A percentile compares a stretch with the other conserved stretches of the same genome.
phyloP scores from a whole-genome alignment of 2,797 vertebrate species.

The Sitta carolinensis region DNA sequence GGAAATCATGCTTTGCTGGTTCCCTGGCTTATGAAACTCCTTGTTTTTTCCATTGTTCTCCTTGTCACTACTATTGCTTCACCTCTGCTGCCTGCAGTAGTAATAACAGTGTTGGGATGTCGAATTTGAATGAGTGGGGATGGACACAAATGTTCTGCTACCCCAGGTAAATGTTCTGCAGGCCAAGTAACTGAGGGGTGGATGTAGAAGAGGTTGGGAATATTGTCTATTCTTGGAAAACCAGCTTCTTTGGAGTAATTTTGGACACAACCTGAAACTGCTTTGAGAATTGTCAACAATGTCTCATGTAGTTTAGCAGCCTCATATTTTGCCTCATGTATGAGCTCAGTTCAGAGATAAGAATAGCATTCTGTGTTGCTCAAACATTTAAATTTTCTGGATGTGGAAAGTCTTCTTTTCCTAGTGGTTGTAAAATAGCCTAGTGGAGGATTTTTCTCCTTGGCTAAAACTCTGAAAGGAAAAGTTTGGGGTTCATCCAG shows the following conservation, averaged over 20 bases:
- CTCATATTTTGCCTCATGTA: neutral
- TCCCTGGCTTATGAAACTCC: neutral
- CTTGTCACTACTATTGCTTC: neutral
- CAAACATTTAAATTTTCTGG: neutral
- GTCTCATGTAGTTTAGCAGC: neutral
- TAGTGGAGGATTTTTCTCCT: neutral
- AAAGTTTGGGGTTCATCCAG: neutral
- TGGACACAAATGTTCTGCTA: neutral
- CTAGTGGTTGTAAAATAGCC: neutral
- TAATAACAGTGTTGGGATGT: neutral
- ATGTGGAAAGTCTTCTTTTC: neutral
- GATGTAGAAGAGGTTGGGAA: neutral
- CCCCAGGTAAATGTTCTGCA: too few relatives aligned
- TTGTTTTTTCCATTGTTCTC: neutral
- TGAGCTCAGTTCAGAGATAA: neutral
- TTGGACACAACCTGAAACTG: neutral
- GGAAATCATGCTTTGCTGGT: conserved; percentile 27
- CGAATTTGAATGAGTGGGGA: neutral
- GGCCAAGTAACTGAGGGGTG: neutral
- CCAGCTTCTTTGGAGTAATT: neutral
- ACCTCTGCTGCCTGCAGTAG: neutral
- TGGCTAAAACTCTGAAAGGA: neutral
- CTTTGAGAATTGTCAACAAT: neutral
- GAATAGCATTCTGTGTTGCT: neutral
- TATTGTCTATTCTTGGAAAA: neutral